phyloP scores from a whole-genome alignment of 2,888 invertebrate species.

The Clepsis dumicolana region DNA sequence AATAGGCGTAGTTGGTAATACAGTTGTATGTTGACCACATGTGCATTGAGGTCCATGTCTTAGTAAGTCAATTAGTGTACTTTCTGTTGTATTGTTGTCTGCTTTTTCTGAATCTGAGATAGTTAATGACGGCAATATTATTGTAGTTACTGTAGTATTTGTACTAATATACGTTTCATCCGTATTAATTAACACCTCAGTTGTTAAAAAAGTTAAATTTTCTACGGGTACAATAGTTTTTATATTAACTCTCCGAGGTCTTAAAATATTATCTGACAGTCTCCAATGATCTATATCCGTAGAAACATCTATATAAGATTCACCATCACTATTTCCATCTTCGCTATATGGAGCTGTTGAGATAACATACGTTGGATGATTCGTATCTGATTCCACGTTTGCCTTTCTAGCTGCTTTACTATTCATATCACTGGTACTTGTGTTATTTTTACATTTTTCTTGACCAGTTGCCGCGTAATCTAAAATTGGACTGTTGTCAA shows the following conservation, averaged over 20 bases:
- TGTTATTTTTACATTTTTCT: constrained; percentile 7
- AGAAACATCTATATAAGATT: background rate
- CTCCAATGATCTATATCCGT: background rate
- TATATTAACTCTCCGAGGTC: background rate
- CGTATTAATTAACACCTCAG: background rate
- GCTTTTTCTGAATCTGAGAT: background rate
- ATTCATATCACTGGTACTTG: background rate
- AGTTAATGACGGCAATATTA: background rate
- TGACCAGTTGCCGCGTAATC: constrained; percentile 4
- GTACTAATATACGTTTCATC: background rate
- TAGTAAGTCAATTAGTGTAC: background rate
- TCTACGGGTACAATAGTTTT: background rate
- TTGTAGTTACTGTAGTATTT: background rate
- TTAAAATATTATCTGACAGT: background rate
- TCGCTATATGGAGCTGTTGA: constrained; percentile 2
- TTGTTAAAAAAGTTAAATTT: background rate
- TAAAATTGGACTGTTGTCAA: constrained; percentile 5
- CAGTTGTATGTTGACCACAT: background rate
- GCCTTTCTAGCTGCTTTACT: background rate
- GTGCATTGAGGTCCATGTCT: background rate
- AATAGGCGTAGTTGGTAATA: background rate
- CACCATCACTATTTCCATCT: background rate
- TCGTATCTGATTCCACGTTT: background rate
- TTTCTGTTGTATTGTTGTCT: background rate
- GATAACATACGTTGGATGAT: background rate